Evolutionary conservation across 2,797 vertebrate genomes (phyloP).

Genomic region (Meda fulgida): DNA sequence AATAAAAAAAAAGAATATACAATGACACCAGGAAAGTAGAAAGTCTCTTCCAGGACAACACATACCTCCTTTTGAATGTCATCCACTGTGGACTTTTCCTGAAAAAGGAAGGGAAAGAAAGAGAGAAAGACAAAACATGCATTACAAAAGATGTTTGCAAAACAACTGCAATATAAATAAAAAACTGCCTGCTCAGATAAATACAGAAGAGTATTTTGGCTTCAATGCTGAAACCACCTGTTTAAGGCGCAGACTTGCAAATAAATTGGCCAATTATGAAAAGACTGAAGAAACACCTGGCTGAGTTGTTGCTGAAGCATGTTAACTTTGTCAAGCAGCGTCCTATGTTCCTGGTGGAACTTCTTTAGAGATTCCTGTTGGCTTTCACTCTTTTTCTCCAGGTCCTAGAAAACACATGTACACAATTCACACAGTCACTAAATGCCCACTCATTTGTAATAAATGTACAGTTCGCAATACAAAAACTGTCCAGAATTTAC

Average conservation of each 20-base stretch:
- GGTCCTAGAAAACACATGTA: slow-evolving; percentile 76
- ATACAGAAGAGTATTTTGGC: background rate
- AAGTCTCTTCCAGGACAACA: background rate
- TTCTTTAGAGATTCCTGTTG: slow-evolving; percentile 87
- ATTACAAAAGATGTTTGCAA: background rate
- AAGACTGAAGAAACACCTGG: slow-evolving; percentile 78
- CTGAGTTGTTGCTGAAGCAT: slow-evolving; percentile 88
- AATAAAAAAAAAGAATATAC: background rate
- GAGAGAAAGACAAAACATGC: background rate
- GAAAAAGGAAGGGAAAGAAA: slow-evolving; percentile 12
- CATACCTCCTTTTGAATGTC: slow-evolving; percentile 79
- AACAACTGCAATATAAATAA: background rate
- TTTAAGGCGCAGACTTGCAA: background rate
- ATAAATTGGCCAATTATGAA: background rate
- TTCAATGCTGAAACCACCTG: background rate
- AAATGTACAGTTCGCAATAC: background rate
- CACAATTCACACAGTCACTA: background rate
- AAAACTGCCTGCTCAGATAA: background rate
- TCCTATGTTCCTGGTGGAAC: slow-evolving; percentile 88
- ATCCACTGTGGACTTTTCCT: slow-evolving; percentile 76
- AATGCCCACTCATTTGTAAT: background rate
- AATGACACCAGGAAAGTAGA: background rate
- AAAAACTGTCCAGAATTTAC: background rate
- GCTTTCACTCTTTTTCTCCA: slow-evolving; percentile 90
- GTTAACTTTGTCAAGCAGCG: slow-evolving; percentile 86